Evolutionary conservation across 2,113 vertebrate genomes (phyloP).

Genomic region (Phrynocephalus versicolor): DNA sequence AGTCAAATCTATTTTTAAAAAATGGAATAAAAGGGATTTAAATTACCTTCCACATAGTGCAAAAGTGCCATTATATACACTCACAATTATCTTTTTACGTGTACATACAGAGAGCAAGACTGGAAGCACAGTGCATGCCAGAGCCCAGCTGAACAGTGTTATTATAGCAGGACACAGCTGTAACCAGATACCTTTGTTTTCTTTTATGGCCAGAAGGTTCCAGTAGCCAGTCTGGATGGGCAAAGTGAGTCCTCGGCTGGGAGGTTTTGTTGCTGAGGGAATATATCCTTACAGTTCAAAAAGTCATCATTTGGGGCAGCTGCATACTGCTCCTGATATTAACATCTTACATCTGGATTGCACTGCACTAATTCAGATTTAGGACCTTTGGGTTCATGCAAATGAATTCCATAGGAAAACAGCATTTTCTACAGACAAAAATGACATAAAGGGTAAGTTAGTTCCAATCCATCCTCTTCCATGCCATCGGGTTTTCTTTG

Average conservation of each 20-base stretch:
- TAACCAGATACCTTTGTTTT: not conserved
- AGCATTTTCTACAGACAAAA: too few species aligned
- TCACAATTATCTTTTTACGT: too few species aligned
- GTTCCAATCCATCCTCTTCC: not conserved
- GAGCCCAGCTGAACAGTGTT: not conserved
- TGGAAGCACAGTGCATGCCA: not conserved
- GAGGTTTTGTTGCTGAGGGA: not conserved
- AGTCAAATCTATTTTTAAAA: too few species aligned
- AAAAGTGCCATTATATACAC: too few species aligned
- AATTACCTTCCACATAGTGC: too few species aligned
- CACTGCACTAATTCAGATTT: not conserved
- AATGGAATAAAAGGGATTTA: too few species aligned
- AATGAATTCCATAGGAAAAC: too few species aligned
- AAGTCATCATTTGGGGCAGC: not conserved
- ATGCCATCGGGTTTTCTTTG: not conserved
- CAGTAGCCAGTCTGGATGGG: too few species aligned
- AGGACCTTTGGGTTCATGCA: not conserved
- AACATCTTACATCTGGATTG: not conserved
- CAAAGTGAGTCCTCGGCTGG: too few species aligned
- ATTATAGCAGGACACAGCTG: not conserved
- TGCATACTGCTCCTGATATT: not conserved
- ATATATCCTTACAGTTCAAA: not conserved
- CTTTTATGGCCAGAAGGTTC: not conserved
- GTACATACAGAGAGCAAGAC: not conserved
- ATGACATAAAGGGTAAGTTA: too few species aligned